Percentiles rank a stretch among this genome's conserved stretches.
Conservation (phyloP, 2,113 vertebrate genomes). For the Mixornis gularis region DNA sequence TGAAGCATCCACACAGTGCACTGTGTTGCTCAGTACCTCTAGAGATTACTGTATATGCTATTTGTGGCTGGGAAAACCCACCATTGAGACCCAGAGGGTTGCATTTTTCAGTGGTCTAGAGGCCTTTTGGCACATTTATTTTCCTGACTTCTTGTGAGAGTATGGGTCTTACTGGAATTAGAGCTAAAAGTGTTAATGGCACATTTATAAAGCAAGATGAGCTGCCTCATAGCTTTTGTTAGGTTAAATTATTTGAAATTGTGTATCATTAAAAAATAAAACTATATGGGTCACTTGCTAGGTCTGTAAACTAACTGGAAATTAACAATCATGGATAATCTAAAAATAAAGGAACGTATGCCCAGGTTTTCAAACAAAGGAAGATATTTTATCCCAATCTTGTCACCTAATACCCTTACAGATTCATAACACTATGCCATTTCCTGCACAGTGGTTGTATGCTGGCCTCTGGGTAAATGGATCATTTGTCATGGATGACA, state of each 20-base stretch:
- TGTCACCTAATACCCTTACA: neutral
- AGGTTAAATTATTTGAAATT: neutral
- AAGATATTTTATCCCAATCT: neutral
- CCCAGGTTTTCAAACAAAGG: neutral
- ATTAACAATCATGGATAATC: neutral
- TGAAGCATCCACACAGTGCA: neutral
- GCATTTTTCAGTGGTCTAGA: neutral
- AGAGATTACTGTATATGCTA: neutral
- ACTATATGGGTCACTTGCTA: neutral
- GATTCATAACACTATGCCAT: neutral
- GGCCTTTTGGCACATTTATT: neutral
- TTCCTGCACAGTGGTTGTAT: neutral
- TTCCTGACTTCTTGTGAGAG: neutral
- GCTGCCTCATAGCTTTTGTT: neutral
- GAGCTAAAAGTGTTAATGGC: neutral
- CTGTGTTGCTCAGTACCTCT: neutral
- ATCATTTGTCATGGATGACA: neutral
- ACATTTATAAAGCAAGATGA: neutral
- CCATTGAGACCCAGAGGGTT: neutral
- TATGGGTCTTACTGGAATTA: neutral
- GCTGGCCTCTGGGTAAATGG: neutral
- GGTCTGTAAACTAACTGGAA: neutral
- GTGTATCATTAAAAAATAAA: neutral
- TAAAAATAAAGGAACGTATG: neutral
- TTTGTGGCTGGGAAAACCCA: neutral